Base-by-base conservation (phyloP, 2,797 vertebrate genomes). In the Oceanodroma leucorhoa region DNA sequence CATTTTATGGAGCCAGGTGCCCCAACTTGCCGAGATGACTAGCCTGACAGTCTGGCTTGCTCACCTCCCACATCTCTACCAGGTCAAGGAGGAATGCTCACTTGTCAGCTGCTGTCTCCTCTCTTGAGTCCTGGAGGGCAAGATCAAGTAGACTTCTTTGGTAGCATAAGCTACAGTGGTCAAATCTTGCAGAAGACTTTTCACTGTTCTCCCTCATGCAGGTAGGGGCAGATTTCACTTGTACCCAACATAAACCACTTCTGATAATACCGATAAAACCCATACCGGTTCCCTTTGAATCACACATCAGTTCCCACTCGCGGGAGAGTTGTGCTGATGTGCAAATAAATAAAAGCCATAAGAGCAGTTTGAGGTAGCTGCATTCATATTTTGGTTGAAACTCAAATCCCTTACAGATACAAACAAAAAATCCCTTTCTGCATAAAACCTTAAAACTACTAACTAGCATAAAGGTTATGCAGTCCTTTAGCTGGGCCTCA, bases 11-110 rank as follows among this genome's bases (percentile, higher is more conserved):
- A 89, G 26, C 41, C 32, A 11, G 1, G 0, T 61, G n/a, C 53
- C 66, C 54, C 64, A 45, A 0, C 34, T 66, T 80, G 62, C 58
- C 51, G 61, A 75, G 22, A 16, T 15, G 41, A n/a, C 20, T 8
- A 45, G 22, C 22, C 46, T 34, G 48, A 8, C 21, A 38, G 32
- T 48, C 38, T 0, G 0, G n/a, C 8, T 51, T 64, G 22, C n/a
- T 84, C 46, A 10, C 18, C 5, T 46, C 34, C 29, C n/a, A 21
- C 24, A 40, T 51, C n/a, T 61, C 40, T 30, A 14, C 27, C 20
- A 45, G 32, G 55, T 38, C 83, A 72, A 72, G 78, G 58, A 82
- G 36, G 11, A 75, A 18, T 21, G 2, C 48, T 76, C 5, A 0
- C 23, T 46, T 36, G 9, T 18, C 36, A 48, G 55, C 58, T 70